Base-by-base conservation (phyloP, 2,113 vertebrate species). In the Carettochelys insculpta region DNA sequence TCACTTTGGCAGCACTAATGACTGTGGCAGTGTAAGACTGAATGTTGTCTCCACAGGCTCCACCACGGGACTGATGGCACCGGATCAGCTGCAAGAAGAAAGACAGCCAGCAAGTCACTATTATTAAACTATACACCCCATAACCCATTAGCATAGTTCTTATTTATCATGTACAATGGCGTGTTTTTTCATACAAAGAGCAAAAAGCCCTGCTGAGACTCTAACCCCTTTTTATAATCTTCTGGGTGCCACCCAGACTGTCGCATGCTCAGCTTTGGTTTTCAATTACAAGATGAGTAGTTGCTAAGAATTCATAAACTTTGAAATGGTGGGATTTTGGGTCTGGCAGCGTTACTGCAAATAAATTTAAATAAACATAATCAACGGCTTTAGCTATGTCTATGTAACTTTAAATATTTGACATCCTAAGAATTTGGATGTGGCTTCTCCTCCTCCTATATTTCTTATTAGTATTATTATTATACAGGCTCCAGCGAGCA, bases 11-110 rank as follows among this genome's bases (percentile, higher is more conserved):
- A 94, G 99, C 99, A 91, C 98, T 99, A 98, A 99, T 99, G 96
- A 99, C 99, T 73, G 99, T 99, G 92, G 99, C 99, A 50, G 99
- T 99, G 65, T 99, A 99, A 65, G 99, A 99, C 98, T 99, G 99
- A 92, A 99, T 98, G 96, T 99, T 99, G 97, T 99, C 99, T 95
- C 99, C 99, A 88, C 99, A 99, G 93, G 99, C 99, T 96, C 99
- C 99, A 71, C 99, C 99, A 75, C 98, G 99, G 88, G 99, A 99
- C 97, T 99, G 99, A 97, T 99, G 99, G 98, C 99, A 99, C 94
- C 99, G 98, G 97, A 99, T 99, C 97, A 99, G 96, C 99, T 99
- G 97, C 85, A 2, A 94, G 84, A 92, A 97, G 91, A 92, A 86
- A 96, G 73, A 95, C 83, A 88, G 88, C 51, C 80, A 96, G 86